These are phyloP conservation scores for Nesospiza acunhae DNA, from an alignment of 2,113 vertebrate species.

Conservation along the genomic window DNA sequence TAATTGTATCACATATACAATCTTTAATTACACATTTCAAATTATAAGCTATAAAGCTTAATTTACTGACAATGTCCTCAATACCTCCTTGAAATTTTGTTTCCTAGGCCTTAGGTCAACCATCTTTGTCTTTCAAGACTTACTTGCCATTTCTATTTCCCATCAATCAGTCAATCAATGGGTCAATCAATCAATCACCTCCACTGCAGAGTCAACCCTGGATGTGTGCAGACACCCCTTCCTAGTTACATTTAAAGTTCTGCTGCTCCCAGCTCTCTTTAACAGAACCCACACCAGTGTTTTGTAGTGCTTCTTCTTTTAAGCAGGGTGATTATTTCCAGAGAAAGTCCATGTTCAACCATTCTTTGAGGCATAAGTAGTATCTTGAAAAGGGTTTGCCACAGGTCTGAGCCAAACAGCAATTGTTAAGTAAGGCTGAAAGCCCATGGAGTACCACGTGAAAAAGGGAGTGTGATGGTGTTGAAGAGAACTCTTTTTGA, in stretches of 20 bases:
- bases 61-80: background rate
- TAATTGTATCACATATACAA: background rate
- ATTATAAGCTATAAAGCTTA: background rate
- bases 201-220: background rate
- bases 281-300: background rate
- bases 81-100: background rate
- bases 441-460: background rate
- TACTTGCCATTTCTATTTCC: background rate
- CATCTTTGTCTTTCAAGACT: background rate
- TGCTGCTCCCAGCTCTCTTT: background rate
- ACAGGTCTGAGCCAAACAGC: background rate
- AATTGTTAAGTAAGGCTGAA: background rate
- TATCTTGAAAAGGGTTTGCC: background rate
- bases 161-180: background rate
- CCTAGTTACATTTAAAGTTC: background rate
- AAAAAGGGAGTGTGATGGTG: fast-evolving
- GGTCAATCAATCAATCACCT: background rate
- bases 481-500: background rate
- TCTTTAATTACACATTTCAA: background rate
- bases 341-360: background rate
- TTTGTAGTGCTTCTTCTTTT: background rate
- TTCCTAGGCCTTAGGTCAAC: background rate
- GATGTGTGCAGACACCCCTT: background rate
- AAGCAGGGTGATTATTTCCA: background rate
- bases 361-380: background rate